Evolutionary conservation across 1,140 invertebrate species (phyloP), one percentile per base, ranked within the genome.

Genomic region (Charaxes varanes): DNA sequence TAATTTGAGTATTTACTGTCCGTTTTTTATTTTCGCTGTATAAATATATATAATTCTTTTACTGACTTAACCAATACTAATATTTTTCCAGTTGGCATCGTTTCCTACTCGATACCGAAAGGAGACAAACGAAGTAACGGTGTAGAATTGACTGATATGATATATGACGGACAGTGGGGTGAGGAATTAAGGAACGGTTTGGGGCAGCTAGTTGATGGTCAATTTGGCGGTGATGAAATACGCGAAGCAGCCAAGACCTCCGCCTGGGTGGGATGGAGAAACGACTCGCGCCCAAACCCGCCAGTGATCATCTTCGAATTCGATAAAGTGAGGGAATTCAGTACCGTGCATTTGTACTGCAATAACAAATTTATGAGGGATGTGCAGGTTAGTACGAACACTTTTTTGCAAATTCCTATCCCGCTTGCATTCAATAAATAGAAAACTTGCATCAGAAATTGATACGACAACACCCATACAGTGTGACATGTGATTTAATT

Each of bases 221-320:
- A 63, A 42, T 78, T 72, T 41, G 73, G 76, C 3, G 73, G 72
- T 1, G 69, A 81, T 34, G 77, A 82, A 40, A 57, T 85, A 71
- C 45, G 79, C 86, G 93, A 92, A 34, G 93, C 91, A 36, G 90
- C 94, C 49, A 87, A 89, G n/a, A 63, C 55, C 26, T 65, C 73
- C 0, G 90, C 92, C 23, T 97, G 96, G 96, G 93, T 97, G 4
- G 95, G 95, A 0, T 97, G 96, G 95, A 89, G 90, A 45, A 96
- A 96, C 81, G 94, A 96, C 54, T 86, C 89, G 6, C 78, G 86
- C 8, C 85, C 86, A 1, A 87, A 87, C 53, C 88, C 90, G 0
- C 86, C 93, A 0, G 91, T 93, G 56, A 89, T 95, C 46, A 90
- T 91, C 47, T 97, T 97, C 78, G 92, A 96, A 77, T 97, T 97